Evolutionary conservation across 2,797 vertebrate species (phyloP).

Genomic region (Prionace glauca): DNA sequence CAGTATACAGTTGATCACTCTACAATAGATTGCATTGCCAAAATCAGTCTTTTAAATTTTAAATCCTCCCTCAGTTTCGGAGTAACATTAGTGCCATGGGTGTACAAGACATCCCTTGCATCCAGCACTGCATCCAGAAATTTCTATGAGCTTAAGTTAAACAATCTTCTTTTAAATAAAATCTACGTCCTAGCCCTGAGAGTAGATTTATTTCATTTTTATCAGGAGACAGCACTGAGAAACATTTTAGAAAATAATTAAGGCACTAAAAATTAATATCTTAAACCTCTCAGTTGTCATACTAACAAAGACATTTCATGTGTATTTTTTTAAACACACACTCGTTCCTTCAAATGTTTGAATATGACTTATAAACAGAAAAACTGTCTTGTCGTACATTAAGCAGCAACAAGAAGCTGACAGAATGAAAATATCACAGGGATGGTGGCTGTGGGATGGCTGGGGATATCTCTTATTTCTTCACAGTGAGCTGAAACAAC

Average conservation of each 20-base stretch:
- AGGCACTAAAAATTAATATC: not conserved
- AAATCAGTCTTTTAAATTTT: not conserved
- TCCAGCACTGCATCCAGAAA: not conserved
- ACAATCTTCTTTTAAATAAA: not conserved
- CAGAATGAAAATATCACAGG: not conserved
- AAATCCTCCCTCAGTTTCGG: not conserved
- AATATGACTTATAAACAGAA: not conserved
- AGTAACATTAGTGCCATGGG: not conserved
- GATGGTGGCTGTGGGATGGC: not conserved
- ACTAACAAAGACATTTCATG: not conserved
- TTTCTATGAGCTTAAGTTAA: not conserved
- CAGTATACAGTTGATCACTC: not conserved
- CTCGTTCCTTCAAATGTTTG: not conserved
- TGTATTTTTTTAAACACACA: not conserved
- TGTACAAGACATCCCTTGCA: not conserved
- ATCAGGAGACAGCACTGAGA: not conserved
- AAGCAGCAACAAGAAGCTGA: not conserved
- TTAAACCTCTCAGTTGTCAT: not conserved
- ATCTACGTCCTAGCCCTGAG: no score
- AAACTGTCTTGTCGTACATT: not conserved
- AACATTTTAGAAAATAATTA: not conserved
- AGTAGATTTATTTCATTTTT: not conserved
- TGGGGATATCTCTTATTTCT: not conserved
- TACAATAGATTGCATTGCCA: not conserved
- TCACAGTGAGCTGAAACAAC: not conserved